A percentile compares a stretch with the other conserved stretches of the same genome.
Conservation (phyloP, 2,888 invertebrate species). For the Asteroscopus sphinx region DNA sequence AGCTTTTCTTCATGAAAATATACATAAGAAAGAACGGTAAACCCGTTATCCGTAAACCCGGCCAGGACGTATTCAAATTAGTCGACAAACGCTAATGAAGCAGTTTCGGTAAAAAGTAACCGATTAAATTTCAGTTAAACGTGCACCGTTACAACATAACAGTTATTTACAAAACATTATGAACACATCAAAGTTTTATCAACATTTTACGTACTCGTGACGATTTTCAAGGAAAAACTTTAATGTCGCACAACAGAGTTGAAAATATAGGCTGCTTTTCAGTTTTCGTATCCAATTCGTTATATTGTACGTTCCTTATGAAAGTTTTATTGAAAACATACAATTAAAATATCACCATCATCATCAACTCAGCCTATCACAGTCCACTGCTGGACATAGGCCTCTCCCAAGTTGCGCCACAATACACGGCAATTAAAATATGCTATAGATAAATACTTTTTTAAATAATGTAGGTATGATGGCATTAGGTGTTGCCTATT, state of each 20-base stretch:
- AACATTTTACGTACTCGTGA: conserved; percentile 36
- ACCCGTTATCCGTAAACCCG: conserved; percentile 7
- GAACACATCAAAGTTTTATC: conserved; percentile 56
- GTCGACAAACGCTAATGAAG: conserved; percentile 30
- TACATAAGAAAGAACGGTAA: conserved; percentile 17
- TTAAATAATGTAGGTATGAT: no score
- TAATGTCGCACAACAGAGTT: conserved; percentile 21
- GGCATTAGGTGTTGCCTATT: no score
- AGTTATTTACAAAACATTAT: conserved; percentile 60
- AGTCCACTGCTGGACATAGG: no score
- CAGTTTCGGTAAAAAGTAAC: conserved; percentile 24
- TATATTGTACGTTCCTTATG: no score
- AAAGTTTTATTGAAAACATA: no score
- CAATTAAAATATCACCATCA: no score
- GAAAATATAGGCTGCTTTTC: conserved; percentile 13
- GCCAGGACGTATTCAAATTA: conserved; percentile 45
- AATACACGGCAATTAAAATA: no score
- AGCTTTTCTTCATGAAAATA: conserved; percentile 27
- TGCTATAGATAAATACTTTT: no score
- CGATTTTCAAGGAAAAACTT: conserved; percentile 41
- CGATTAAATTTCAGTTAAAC: conserved; percentile 39
- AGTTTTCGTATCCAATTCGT: background rate
- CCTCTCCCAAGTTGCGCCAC: no score
- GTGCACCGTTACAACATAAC: conserved; percentile 40
- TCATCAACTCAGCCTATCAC: no score